These are phyloP conservation scores for Leptocoma aspasia DNA, from an alignment of 2,113 vertebrate genomes.

Conservation along the genomic window DNA sequence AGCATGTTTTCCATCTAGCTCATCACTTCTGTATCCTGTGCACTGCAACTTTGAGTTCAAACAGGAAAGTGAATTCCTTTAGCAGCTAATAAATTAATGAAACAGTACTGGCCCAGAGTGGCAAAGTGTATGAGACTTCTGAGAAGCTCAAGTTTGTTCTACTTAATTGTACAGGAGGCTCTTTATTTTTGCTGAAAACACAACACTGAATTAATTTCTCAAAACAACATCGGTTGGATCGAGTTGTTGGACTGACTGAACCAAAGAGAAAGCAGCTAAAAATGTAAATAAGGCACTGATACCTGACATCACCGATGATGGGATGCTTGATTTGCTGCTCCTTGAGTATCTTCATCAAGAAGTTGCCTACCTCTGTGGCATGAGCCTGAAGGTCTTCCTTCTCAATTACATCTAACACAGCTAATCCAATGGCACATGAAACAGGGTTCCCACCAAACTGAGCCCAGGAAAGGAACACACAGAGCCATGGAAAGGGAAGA, in stretches of 20 bases:
- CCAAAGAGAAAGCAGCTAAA: background rate
- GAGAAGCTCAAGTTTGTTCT: background rate
- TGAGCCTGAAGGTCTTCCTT: constrained; percentile 84
- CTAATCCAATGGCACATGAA: constrained; percentile 89
- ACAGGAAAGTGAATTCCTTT: background rate
- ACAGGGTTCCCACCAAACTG: constrained; percentile 96
- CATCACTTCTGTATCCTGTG: background rate
- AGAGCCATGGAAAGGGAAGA: background rate
- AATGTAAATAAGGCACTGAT: background rate
- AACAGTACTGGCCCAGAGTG: background rate
- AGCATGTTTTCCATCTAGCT: background rate
- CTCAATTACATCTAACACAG: constrained; percentile 88
- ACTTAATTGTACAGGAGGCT: background rate
- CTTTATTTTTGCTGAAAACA: background rate
- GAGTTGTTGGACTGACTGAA: background rate
- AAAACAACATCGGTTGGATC: background rate
- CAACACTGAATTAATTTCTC: background rate
- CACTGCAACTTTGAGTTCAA: background rate
- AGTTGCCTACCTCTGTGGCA: constrained; percentile 78
- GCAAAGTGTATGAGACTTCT: background rate
- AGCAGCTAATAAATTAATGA: background rate
- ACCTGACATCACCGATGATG: constrained; percentile 92
- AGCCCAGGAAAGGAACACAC: background rate
- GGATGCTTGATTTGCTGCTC: constrained; percentile 82
- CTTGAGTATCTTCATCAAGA: constrained; percentile 77